Base-by-base conservation (phyloP, 2,888 invertebrate genomes). In the Sipunculus nudus region DNA sequence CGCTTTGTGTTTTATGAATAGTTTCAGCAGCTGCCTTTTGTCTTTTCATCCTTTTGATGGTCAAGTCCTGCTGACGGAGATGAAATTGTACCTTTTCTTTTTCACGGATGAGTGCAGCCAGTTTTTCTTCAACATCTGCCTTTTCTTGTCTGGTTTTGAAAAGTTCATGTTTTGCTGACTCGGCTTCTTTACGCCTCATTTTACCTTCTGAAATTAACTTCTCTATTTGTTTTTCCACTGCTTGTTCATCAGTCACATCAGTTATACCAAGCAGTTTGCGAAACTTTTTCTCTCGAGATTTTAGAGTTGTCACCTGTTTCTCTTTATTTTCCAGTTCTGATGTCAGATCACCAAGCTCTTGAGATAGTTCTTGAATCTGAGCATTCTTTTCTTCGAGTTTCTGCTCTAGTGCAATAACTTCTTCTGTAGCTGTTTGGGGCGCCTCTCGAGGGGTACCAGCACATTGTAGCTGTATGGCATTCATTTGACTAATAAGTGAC, bases 11-110 rank as follows among this genome's bases (percentile, higher is more conserved):
- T 1, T 40, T 29, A 3, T 53, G 45, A 4, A 65, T 49, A 5
- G 53, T 46, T 8, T 50, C 40, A 3, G n/a, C 28, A 23, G 63
- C 63, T 5, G 47, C 38, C 29, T 29, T 21, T 39, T 47, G 45
- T 1, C 68, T 54, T 31, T 63, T 59, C 50, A 67, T 59, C 53
- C 61, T 67, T 57, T 63, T 67, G 26, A 67, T 66, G 32, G 65
- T 64, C 16, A 66, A 55, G 16, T 65, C 60, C 53, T 67, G 68
- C 48, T 67, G 68, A 10, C 68, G 40, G 41, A 67, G 40, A 48
- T 67, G 65, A 46, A 67, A 67, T 31, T 59, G 56, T 2, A 67
- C 58, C 46, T 66, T 65, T 43, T 67, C 68, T 53, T 66, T 67
- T 41, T 67, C 68, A 16, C 65, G 48, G n/a, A 29, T 35, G n/a